These are phyloP conservation scores for Spizella passerina DNA, from an alignment of 2,797 vertebrate genomes.

Conservation along the genomic window DNA sequence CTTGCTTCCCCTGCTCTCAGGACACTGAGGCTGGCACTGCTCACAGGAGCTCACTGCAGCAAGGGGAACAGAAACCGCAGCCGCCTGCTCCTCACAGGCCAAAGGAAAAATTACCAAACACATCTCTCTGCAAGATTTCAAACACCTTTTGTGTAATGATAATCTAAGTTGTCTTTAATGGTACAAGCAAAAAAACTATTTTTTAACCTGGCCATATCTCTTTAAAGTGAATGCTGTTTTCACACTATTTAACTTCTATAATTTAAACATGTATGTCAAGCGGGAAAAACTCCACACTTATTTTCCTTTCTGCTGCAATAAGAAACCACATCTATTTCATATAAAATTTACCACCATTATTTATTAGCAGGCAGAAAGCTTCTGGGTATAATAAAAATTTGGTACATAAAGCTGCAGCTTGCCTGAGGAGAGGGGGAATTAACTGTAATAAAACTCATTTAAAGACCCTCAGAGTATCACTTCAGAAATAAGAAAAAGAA, in stretches of 20 bases:
- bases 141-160: not conserved
- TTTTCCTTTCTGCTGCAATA: not conserved
- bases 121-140: not conserved
- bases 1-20: not conserved
- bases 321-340: slow-evolving; percentile 11
- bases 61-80: not conserved
- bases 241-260: not conserved
- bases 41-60: not conserved
- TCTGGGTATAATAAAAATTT: slow-evolving; percentile 32
- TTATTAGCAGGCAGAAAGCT: slow-evolving; percentile 53
- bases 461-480: not conserved
- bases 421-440: slow-evolving; percentile 5
- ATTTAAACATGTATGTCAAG: not conserved
- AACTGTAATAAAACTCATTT: slow-evolving; percentile 18
- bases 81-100: not conserved
- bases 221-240: not conserved
- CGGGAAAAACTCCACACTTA: not conserved
- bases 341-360: slow-evolving; percentile 29
- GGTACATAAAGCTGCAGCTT: not conserved
- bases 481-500: not conserved
- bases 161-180: not conserved
- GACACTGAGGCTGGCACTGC: not conserved
- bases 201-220: not conserved
- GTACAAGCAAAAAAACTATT: not conserved
- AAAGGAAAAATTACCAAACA: not conserved